phyloP scores from a whole-genome alignment of 2,888 invertebrate genomes.

The Dynastes grantii region DNA sequence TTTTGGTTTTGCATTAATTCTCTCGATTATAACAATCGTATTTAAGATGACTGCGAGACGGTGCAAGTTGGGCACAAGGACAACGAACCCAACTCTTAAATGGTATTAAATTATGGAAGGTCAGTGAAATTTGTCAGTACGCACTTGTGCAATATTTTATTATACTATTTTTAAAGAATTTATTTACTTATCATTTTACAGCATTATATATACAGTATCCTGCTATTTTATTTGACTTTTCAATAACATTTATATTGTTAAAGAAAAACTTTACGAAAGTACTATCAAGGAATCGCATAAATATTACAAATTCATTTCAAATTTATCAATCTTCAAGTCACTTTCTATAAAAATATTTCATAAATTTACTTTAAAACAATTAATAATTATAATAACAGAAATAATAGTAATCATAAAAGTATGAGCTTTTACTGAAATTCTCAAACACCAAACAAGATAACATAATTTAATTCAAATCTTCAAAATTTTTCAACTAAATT shows the following conservation, averaged over 20 bases:
- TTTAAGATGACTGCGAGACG: background rate
- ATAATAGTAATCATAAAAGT: no score
- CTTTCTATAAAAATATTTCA: background rate
- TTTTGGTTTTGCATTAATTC: background rate
- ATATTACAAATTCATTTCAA: no score
- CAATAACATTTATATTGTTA: background rate
- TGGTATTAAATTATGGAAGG: slow-evolving; percentile 35
- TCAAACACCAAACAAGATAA: no score
- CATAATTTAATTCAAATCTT: no score
- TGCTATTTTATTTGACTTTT: slow-evolving; percentile 11
- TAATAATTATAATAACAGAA: no score
- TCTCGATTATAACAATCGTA: slow-evolving; percentile 14
- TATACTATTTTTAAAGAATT: slow-evolving; percentile 1
- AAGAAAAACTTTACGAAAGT: background rate
- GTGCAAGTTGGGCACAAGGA: slow-evolving; percentile 19
- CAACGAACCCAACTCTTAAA: slow-evolving; percentile 34
- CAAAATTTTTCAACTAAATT: no score
- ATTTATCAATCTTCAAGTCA: background rate
- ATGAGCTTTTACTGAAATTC: no score
- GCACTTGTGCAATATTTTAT: slow-evolving; percentile 25
- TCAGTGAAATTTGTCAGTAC: slow-evolving; percentile 34
- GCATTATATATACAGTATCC: background rate
- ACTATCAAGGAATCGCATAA: background rate
- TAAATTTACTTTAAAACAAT: background rate
- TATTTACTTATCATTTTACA: slow-evolving; percentile 24